phyloP scores from a whole-genome alignment of 2,113 vertebrate species.

The Megaleporinus macrocephalus region DNA sequence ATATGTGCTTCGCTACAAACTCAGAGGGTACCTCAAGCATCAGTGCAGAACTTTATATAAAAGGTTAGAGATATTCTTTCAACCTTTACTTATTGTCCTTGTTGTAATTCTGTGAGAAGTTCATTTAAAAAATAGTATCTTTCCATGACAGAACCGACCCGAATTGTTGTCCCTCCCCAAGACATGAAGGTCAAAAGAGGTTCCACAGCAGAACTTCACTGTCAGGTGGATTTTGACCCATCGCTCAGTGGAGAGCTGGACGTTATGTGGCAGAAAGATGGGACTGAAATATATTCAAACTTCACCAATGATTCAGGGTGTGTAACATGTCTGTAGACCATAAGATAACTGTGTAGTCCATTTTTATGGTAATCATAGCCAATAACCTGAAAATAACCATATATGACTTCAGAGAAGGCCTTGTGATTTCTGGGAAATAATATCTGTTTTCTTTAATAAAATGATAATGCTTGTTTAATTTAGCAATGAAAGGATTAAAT shows the following conservation, averaged over 20 bases:
- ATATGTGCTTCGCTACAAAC: conserved; percentile 85
- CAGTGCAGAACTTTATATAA: conserved; percentile 86
- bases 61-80: conserved; percentile 75
- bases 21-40: conserved; percentile 72
- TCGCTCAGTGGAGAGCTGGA: conserved; percentile 81
- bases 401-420: no score
- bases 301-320: conserved; percentile 80
- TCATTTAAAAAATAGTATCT: not conserved
- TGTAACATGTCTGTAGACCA: not conserved
- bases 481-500: no score
- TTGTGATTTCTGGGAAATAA: no score
- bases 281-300: conserved; percentile 74
- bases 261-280: conserved; percentile 87
- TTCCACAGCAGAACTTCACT: conserved; percentile 78
- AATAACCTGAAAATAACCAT: no score
- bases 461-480: no score
- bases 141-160: conserved; percentile 81
- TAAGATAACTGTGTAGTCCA: not conserved
- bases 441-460: no score
- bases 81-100: not conserved
- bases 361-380: no score
- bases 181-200: conserved; percentile 77
- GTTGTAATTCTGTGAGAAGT: not conserved
- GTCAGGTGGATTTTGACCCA: conserved; percentile 80
- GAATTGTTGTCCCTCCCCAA: conserved; percentile 78